A percentile compares a stretch with the other conserved stretches of the same genome.
Evolutionary conservation across 2,888 invertebrate genomes (phyloP).

Genomic region (Drosophila lacicola): DNA sequence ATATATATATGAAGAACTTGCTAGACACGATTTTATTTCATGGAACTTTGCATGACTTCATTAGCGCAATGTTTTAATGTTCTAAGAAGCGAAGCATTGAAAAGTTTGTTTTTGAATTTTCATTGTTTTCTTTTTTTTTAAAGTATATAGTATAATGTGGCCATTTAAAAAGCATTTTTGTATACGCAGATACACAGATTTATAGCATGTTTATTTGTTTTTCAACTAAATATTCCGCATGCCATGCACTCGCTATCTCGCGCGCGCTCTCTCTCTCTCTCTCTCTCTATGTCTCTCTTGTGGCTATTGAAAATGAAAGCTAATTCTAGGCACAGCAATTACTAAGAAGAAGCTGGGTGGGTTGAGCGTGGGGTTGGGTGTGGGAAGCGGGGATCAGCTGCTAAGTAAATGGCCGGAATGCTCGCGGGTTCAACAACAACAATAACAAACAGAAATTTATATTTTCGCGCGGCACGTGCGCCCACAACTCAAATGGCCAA

Average conservation of each 20-base stretch:
- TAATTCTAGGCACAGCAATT: constrained; percentile 24
- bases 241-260: constrained; percentile 12
- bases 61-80: neutral
- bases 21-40: neutral
- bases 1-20: neutral
- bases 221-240: constrained; percentile 52
- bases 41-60: constrained; percentile 21
- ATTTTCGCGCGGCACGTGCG: constrained; percentile 52
- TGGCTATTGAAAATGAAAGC: constrained; percentile 58
- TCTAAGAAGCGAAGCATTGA: neutral
- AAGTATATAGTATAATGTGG: constrained; percentile 34
- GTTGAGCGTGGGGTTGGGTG: neutral
- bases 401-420: constrained; percentile 36
- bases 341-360: neutral
- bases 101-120: constrained; percentile 5
- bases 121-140: constrained; percentile 5
- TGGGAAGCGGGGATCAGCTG: neutral
- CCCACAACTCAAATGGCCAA: constrained; percentile 40
- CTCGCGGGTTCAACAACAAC: constrained; percentile 9
- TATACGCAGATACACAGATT: constrained; percentile 39
- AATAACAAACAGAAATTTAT: neutral
- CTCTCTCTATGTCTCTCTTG: neutral
- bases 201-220: constrained; percentile 65
- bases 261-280: neutral
- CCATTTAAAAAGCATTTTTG: constrained; percentile 38